Base-by-base conservation (phyloP, 2,888 invertebrate genomes). In the Eugnorisma glareosa region DNA sequence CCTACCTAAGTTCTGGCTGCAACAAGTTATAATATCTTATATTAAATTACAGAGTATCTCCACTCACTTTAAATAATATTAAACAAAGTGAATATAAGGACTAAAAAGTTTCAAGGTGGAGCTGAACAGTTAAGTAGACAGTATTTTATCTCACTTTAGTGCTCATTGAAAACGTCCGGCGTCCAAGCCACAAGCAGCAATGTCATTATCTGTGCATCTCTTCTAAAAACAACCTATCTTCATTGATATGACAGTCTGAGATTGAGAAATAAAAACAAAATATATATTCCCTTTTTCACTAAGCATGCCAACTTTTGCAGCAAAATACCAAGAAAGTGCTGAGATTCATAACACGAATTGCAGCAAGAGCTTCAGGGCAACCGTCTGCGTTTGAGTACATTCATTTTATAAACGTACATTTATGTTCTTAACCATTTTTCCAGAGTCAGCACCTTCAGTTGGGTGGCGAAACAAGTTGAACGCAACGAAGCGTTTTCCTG, bases 401-500 rank as follows among this genome's bases (percentile, higher is more conserved):
- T 78, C 74, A 73, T 73, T 61, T 64, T 73, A 75, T 82, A 72
- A 67, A 79, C 61, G 71, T 86, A 76, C 59, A 59, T 85, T 79
- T 59, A 66, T 70, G 69, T 79, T 71, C 75, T 79, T 72, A 79
- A 76, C 67, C 78, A 71, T 83, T 85, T 83, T 83, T 85, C 78
- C 77, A 83, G 85, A 85, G 84, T 78, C 84, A 87, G 88, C 88
- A 83, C 88, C 87, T 89, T 73, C 74, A 82, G 84, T 75, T 75
- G 79, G 86, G 74, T 83, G 73, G 79, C 81, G 82, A 87, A 90
- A 90, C 87, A 89, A 88, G 89, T 88, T 84, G 89, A 86, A 90
- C 79, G 90, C 92, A 91, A 83, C 90, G 90, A 90, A 85, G 87
- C 92, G 86, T 89, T 89, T 85, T 84, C 82, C 85, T 82, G 79